Conservation (phyloP, 1,140 invertebrate species). For the Papilio helenus region DNA sequence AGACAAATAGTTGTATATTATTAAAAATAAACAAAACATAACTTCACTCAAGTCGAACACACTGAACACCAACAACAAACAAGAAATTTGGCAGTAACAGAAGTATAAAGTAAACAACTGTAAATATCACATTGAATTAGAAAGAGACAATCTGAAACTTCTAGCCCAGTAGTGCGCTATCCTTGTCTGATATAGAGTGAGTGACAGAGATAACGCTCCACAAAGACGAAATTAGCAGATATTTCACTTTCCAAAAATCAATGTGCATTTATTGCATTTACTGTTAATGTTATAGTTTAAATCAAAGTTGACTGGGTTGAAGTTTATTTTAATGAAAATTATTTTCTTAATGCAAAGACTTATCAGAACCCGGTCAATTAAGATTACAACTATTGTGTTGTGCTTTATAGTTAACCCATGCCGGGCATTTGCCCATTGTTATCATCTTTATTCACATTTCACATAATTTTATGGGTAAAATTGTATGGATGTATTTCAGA, state of each 20-base stretch:
- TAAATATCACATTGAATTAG: background rate
- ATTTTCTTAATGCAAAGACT: background rate
- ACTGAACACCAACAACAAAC: conserved; percentile 81
- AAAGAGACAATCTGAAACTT: background rate
- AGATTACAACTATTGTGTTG: conserved; percentile 40
- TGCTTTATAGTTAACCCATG: conserved; percentile 65
- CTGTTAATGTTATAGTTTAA: background rate
- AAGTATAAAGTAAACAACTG: conserved; percentile 39
- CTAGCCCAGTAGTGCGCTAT: background rate
- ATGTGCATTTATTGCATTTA: background rate
- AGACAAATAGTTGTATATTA: conserved; percentile 2
- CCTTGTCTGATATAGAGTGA: background rate
- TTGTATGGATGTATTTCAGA: too few relatives aligned
- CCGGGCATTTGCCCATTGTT: conserved; percentile 50
- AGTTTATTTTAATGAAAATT: background rate
- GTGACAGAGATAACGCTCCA: background rate
- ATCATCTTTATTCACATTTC: conserved; percentile 50
- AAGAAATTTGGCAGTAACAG: conserved; percentile 52
- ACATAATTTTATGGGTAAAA: conserved; percentile 4
- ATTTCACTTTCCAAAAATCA: background rate
- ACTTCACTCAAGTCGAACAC: conserved; percentile 55
- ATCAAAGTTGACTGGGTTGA: background rate
- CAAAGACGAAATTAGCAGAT: background rate
- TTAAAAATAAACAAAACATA: conserved; percentile 34
- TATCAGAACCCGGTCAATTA: background rate